Conservation (phyloP, 2,113 vertebrate species). For the Leptosomus discolor region DNA sequence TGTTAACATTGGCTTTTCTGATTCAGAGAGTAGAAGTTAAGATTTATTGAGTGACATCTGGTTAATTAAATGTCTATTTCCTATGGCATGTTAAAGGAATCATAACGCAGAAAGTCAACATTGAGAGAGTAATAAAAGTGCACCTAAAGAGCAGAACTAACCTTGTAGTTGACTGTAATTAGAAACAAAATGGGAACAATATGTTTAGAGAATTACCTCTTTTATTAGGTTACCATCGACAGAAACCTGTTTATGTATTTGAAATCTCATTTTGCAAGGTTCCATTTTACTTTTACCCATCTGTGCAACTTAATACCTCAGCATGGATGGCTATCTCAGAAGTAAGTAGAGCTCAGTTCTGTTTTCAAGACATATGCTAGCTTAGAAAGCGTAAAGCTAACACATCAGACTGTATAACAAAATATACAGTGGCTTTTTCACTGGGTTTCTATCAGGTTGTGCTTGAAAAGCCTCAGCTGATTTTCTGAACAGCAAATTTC, state of each 20-base stretch:
- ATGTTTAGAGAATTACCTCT: slow-evolving; percentile 63
- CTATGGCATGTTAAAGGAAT: slow-evolving; percentile 60
- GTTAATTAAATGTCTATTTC: slow-evolving; percentile 78
- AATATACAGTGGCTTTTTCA: neutral
- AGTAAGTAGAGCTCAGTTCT: neutral
- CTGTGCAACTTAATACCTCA: slow-evolving; percentile 21
- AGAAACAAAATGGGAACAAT: slow-evolving; percentile 72
- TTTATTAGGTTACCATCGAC: slow-evolving; percentile 62
- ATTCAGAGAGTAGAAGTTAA: slow-evolving; percentile 61
- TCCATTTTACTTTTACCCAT: slow-evolving; percentile 39
- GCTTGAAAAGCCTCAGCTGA: neutral
- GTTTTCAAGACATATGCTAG: neutral
- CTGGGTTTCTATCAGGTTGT: neutral
- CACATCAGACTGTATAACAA: neutral
- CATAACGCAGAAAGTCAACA: slow-evolving; percentile 74
- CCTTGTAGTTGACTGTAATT: slow-evolving; percentile 73
- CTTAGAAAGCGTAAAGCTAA: neutral
- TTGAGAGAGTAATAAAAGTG: slow-evolving; percentile 72
- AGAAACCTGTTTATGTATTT: slow-evolving; percentile 56
- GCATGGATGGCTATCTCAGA: neutral
- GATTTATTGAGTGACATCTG: slow-evolving; percentile 77
- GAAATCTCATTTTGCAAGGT: slow-evolving; percentile 53
- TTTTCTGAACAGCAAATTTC: neutral
- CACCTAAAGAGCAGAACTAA: slow-evolving; percentile 68
- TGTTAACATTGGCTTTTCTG: slow-evolving; percentile 40